Base-by-base conservation (phyloP, 2,113 vertebrate genomes). In the Prietella phreatophila region DNA sequence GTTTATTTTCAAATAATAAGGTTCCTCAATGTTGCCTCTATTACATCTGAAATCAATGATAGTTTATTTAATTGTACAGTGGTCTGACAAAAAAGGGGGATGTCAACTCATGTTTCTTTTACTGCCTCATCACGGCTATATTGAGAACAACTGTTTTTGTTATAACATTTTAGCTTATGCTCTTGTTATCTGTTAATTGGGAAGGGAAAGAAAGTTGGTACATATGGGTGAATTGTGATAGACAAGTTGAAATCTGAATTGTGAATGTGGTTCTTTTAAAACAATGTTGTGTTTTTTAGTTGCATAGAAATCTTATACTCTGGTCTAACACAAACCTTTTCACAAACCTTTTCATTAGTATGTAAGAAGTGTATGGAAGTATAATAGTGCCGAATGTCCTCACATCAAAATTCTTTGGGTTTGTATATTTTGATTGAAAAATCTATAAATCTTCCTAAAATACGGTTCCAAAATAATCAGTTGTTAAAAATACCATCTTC, bases 61-160 rank as follows among this genome's bases (percentile, higher is more conserved):
- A 84, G 82, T 15, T 83, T 85, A 60, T 92, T 82, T 11, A 1
- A 90, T 82, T 90, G 71, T 90, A 88, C 55, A 78, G 89, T 65
- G 33, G 63, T 82, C 53, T 84, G 86, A 63, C 61, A 90, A 42
- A 86, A 91, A 76, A 92, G 65, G 82, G 76, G 79, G 82, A 88
- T 85, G 86, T 82, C 83, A 60, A 27, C 76, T 86, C 25, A 79
- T 39, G 55, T 85, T 73, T 56, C 17, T 20, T 71, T 36, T n/a
- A 55, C 61, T 79, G 73, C n/a, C 58, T 86, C 71, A 78, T 65
- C 20, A 39, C 4, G 22, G 85, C 27, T 86, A 50, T 80, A 6
- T 11, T 80, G 85, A 56, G 47, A 22, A n/a, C 58, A 84, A 79
- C 61, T 55, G 58, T 14, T 7, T 76, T 14, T 75, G 17, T 22